phyloP scores from a whole-genome alignment of 1,140 invertebrate genomes.

The Ericerus pela region DNA sequence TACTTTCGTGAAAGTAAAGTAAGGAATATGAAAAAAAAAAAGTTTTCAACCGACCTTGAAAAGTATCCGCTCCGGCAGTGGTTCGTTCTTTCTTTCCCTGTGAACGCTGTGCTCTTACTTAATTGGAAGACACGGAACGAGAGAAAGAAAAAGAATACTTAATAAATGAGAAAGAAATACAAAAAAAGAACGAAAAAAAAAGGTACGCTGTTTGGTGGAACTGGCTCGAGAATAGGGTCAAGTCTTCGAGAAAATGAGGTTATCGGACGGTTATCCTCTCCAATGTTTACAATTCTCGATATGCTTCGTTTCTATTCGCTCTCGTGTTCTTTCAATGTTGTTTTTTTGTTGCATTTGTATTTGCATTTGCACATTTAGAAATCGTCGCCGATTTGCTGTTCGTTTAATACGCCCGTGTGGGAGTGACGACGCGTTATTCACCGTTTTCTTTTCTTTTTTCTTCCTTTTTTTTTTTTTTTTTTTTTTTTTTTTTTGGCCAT shows the following conservation, averaged over 20 bases:
- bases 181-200: too few species aligned
- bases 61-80: neutral
- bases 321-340: too few species aligned
- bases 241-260: neutral
- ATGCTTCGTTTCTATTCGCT: too few species aligned
- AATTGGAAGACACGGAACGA: slow-evolving; percentile 9
- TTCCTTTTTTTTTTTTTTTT: neutral
- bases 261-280: too few species aligned
- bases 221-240: slow-evolving; percentile 8
- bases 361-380: too few species aligned
- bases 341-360: too few species aligned
- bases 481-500: neutral
- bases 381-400: too few species aligned
- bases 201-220: too few species aligned
- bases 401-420: too few species aligned
- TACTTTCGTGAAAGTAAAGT: slow-evolving; percentile 8
- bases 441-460: neutral
- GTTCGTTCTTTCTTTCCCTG: slow-evolving; percentile 2
- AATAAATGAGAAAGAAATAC: neutral
- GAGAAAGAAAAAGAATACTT: too few species aligned
- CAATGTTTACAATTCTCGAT: too few species aligned
- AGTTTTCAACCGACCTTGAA: slow-evolving; percentile 1
- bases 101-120: slow-evolving; percentile 7
- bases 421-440: neutral
- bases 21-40: too few species aligned